Evolutionary conservation across 2,888 invertebrate species (phyloP), one percentile per base, ranked within the genome.

Genomic region (Netelia fuscicornis): DNA sequence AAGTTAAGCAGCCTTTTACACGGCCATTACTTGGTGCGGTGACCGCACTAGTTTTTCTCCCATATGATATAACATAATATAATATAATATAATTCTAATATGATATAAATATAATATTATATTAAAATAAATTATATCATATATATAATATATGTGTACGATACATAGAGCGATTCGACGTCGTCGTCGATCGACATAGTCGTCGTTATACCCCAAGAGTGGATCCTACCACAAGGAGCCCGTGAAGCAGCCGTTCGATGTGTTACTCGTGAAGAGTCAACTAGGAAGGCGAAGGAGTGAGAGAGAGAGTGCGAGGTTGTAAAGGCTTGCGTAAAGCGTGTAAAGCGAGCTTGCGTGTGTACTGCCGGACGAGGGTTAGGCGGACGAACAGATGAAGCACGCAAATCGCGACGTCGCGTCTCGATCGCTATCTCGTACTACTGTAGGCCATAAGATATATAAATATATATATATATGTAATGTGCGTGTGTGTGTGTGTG

Each of bases 321-420:
- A 68, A 70, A 70, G 30, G 54, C 10, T 48, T 23, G 67, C 48
- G 67, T 67, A 68, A 68, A 70, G 54, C 30, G 3, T 70, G 52
- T 20, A 70, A 52, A 54, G n/a, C 30, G 54, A 70, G 70, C 52
- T 70, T 54, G 70, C 68, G 25, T 68, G 68, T 44, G 44, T 48
- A 44, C 23, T 3, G 48, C 9, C 30, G 17, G n/a, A 20, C n/a
- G 25, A 23, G 30, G 52, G 17, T 37, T n/a, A 65, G 64, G 23
- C 65, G 37, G 11, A 64, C 75, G 54, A 75, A 64, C 54, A 37
- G 75, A 44, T 54, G 75, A 54, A 37, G 75, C 54, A 75, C 65
- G 65, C 75, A 75, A 75, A 54, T 75, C 65, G 37, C 20, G 30
- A 52, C 10, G 30, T 74, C 74, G 10, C 75, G 37, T 1, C 65